Evolutionary conservation across 2,888 invertebrate genomes (phyloP), one percentile per base, ranked within the genome.

Genomic region (Formica aserva): DNA sequence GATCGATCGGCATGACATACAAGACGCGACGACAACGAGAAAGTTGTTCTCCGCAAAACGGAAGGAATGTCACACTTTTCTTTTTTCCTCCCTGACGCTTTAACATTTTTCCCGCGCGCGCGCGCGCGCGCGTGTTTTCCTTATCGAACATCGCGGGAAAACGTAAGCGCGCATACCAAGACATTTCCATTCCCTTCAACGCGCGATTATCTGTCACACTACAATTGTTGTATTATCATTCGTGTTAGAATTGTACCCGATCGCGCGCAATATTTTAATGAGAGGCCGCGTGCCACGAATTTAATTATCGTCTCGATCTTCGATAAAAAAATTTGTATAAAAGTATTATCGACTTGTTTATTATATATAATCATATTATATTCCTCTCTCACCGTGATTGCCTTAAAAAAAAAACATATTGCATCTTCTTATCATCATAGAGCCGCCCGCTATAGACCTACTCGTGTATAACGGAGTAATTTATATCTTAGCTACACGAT

Each of bases 61-160:
- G 62, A 62, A 83, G 48, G 32, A 83, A 69, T 67, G 62, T 76
- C 76, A n/a, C 55, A 2, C 63, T 76, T 38, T 15, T 62, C 65
- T 18, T 26, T 26, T 26, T 26, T 26, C 26, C 26, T 26, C 26
- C 26, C 26, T 26, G 26, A 26, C 63, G 41, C 35, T 63, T 29
- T 29, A 32, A 38, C 18, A 13, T 13, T 41, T 75, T 52, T 29
- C 48, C 26, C 60, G 15, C 48, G 18, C 15, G 45, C n/a, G 72
- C 60, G 15, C 48, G 18, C 15, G 45, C n/a, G 72, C 9, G n/a
- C 9, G 1, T 38, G 32, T 52, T 52, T 52, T 74, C 11, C 38
- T 35, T 32, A 52, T 66, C 62, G 52, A 35, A 45, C 45, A 45
- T 52, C 48, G n/a, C 48, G 48, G n/a, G n/a, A 2, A 8, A 52